Evolutionary conservation across 2,888 invertebrate genomes (phyloP).

Genomic region (Sminthurinus aureus): DNA sequence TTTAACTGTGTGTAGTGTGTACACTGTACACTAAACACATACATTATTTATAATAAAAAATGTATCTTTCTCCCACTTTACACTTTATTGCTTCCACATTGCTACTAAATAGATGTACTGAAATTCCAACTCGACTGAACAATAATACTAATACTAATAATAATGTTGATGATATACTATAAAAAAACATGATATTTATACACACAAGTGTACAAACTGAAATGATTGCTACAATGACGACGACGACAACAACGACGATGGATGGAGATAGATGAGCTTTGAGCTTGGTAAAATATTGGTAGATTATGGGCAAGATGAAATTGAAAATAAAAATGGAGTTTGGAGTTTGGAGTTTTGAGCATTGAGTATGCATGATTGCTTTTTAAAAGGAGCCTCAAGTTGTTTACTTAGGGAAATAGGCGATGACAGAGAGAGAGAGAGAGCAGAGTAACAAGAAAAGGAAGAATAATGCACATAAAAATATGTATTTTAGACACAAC

Average conservation of each 20-base stretch:
- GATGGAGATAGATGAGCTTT: conserved; percentile 13
- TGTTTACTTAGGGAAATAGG: conserved; percentile 44
- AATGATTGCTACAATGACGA: neutral
- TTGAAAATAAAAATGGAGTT: neutral
- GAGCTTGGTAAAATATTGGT: conserved; percentile 14
- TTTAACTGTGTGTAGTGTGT: conserved; percentile 9
- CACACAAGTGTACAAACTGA: too few species aligned
- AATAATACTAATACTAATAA: neutral
- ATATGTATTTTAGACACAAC: neutral
- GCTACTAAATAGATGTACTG: neutral
- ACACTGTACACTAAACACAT: too few species aligned
- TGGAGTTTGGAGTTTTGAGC: neutral
- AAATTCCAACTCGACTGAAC: too few species aligned
- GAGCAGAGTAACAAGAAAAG: neutral
- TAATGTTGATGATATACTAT: neutral
- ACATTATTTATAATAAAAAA: neutral
- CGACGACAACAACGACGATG: neutral
- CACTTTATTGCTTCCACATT: neutral
- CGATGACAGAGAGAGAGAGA: conserved; percentile 28
- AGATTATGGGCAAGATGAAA: conserved; percentile 6
- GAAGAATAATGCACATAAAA: conserved; percentile 2
- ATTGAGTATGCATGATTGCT: conserved; percentile 43
- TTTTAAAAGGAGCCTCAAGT: conserved; percentile 44
- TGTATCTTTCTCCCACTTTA: neutral
- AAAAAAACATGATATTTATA: too few species aligned